phyloP scores from a whole-genome alignment of 2,113 vertebrate genomes.

The Cyanoramphus novaezelandiae region DNA sequence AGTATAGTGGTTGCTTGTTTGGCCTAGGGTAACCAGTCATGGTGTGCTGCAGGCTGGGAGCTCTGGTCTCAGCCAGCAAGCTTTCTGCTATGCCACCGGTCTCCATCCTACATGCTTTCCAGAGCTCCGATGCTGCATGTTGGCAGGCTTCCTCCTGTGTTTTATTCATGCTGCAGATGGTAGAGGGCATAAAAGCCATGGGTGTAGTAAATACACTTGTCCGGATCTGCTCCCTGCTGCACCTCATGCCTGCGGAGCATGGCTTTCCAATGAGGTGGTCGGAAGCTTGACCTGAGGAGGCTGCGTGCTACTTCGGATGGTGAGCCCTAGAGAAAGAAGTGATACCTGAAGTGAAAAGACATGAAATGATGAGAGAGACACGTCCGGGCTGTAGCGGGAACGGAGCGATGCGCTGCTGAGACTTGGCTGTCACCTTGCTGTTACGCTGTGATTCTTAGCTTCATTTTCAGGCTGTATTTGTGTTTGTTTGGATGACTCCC shows the following conservation, averaged over 20 bases:
- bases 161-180: neutral
- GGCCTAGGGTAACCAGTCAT: neutral
- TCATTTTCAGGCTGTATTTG: neutral
- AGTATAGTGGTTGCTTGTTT: rapidly evolving
- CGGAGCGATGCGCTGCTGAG: rapidly evolving
- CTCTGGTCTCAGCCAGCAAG: rapidly evolving
- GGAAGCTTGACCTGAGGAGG: neutral
- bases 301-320: rapidly evolving
- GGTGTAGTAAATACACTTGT: rapidly evolving
- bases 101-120: neutral
- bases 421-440: neutral
- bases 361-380: rapidly evolving
- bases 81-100: rapidly evolving
- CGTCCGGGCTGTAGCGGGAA: neutral
- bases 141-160: neutral
- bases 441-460: neutral
- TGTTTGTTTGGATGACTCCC: neutral
- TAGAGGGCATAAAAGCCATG: rapidly evolving
- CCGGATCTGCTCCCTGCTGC: rapidly evolving
- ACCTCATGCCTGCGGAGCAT: rapidly evolving
- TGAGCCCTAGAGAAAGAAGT: rapidly evolving
- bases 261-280: rapidly evolving
- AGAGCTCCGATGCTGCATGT: rapidly evolving
- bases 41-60: neutral
- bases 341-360: rapidly evolving